phyloP scores from a whole-genome alignment of 2,888 invertebrate genomes.

The Latrodectus hesperus region DNA sequence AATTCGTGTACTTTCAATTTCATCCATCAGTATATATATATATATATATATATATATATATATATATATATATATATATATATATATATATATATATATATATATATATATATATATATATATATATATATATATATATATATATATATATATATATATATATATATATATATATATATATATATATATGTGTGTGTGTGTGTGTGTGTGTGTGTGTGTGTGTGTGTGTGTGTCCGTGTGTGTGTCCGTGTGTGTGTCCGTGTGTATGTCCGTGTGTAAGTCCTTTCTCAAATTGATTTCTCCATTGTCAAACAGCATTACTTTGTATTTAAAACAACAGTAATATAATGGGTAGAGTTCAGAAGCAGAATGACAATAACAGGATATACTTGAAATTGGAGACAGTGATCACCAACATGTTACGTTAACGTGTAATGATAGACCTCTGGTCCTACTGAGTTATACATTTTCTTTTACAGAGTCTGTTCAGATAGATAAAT shows the following conservation, averaged over 20 bases:
- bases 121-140: constrained; percentile 4
- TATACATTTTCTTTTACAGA: no score
- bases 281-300: no score
- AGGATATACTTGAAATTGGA: no score
- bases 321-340: no score
- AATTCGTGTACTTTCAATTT: no score
- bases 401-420: no score
- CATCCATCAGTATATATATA: background rate
- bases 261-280: background rate
- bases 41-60: constrained; percentile 6
- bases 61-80: constrained; percentile 12
- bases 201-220: background rate
- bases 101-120: background rate
- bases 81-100: background rate
- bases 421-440: no score
- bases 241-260: background rate
- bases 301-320: no score
- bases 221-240: background rate
- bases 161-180: background rate
- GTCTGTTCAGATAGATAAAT: no score
- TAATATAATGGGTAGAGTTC: no score
- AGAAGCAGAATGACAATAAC: no score
- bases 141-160: constrained; percentile 15
- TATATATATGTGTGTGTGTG: background rate
- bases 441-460: no score